phyloP scores from a whole-genome alignment of 2,888 invertebrate species.

The Mesoligia furuncula region DNA sequence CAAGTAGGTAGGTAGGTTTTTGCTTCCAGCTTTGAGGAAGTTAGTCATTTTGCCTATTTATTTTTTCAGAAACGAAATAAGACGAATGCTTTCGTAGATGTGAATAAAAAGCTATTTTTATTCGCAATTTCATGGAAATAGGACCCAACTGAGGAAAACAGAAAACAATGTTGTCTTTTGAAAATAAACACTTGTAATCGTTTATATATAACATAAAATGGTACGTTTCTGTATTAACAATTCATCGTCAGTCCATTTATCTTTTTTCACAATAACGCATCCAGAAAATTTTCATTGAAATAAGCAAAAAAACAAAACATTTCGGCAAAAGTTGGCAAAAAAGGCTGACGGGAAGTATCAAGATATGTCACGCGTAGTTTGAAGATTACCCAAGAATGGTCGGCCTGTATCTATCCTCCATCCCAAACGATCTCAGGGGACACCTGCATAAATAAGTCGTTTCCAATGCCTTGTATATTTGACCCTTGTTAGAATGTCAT shows the following conservation, averaged over 20 bases:
- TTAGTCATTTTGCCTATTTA: not conserved
- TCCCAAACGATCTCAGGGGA: slow-evolving; percentile 19
- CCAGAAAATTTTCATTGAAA: not conserved
- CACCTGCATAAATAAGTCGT: slow-evolving; percentile 50
- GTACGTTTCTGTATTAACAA: not conserved
- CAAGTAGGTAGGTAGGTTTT: not conserved
- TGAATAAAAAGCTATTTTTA: not conserved
- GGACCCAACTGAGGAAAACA: not conserved
- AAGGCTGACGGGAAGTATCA: slow-evolving; percentile 5
- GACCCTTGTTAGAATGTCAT: slow-evolving; percentile 50
- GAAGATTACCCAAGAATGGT: slow-evolving; percentile 37
- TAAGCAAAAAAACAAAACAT: not conserved
- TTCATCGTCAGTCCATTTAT: not conserved
- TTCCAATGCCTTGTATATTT: slow-evolving; percentile 55
- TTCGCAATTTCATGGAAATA: not conserved
- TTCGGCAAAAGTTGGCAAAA: too few relatives aligned
- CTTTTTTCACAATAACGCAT: not conserved
- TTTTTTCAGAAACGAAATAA: not conserved
- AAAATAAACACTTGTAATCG: not conserved
- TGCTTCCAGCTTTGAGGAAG: not conserved
- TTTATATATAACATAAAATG: not conserved
- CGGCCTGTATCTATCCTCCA: slow-evolving; percentile 23
- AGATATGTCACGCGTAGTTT: slow-evolving; percentile 30
- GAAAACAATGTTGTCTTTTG: not conserved
- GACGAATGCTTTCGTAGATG: not conserved